phyloP scores from a whole-genome alignment of 2,888 invertebrate genomes.

The Lampropteryx suffumata region DNA sequence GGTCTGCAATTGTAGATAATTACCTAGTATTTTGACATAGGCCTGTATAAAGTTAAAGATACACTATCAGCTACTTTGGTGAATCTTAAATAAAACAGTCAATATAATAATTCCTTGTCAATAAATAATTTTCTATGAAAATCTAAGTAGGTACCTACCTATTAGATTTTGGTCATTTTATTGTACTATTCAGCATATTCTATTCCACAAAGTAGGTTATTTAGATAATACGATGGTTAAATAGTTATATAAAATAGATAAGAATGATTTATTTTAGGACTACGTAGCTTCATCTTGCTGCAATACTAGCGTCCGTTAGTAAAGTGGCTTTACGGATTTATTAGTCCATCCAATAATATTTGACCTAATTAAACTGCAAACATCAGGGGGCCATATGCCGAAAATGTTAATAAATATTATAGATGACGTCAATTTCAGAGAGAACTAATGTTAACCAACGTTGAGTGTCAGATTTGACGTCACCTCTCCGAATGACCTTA shows the following conservation, averaged over 20 bases:
- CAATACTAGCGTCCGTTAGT: too few species aligned
- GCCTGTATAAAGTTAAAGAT: constrained; percentile 16
- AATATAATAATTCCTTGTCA: constrained; percentile 44
- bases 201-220: constrained; percentile 26
- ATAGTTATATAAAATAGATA: background rate
- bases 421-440: too few species aligned
- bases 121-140: constrained; percentile 34
- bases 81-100: constrained; percentile 43
- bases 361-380: too few species aligned
- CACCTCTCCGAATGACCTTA: too few species aligned
- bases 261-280: too few species aligned
- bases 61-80: constrained; percentile 29
- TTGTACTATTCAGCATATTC: constrained; percentile 67
- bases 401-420: too few species aligned
- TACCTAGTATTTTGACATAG: constrained; percentile 7
- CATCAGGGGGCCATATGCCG: too few species aligned
- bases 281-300: too few species aligned
- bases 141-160: constrained; percentile 35
- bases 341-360: too few species aligned
- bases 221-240: background rate
- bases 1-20: background rate
- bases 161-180: constrained; percentile 61
- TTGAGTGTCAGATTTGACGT: too few species aligned
- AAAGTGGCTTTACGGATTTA: too few species aligned
- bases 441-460: too few species aligned